Conservation (phyloP, 2,888 invertebrate species). For the Drosophila aldrichi region DNA sequence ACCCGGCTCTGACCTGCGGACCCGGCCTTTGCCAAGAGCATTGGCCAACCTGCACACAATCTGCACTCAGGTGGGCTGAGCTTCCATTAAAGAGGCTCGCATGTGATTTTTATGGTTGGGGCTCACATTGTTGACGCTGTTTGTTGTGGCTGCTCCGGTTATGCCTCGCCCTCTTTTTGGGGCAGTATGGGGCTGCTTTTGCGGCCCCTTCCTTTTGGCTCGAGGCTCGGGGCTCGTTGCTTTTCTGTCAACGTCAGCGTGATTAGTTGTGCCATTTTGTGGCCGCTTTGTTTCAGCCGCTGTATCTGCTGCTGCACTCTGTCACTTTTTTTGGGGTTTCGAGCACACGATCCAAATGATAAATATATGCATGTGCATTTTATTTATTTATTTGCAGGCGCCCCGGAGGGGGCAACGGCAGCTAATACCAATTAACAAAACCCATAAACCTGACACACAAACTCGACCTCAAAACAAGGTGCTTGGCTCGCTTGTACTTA, state of each 20-base stretch:
- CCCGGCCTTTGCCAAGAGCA: background rate
- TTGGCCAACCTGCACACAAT: constrained; percentile 15
- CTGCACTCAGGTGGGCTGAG: constrained; percentile 22
- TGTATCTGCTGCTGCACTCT: constrained; percentile 35
- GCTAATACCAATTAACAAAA: constrained; percentile 70
- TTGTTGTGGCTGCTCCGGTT: constrained; percentile 45
- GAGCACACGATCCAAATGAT: constrained; percentile 18
- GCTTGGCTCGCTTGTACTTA: constrained; percentile 66
- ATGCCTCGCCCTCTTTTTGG: constrained; percentile 8
- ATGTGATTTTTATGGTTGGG: constrained; percentile 49
- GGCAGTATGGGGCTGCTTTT: background rate
- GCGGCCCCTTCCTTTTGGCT: background rate
- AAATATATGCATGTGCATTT: constrained; percentile 12
- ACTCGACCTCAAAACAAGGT: constrained; percentile 69
- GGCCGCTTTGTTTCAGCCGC: constrained; percentile 34
- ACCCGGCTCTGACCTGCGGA: background rate
- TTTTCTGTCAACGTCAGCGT: constrained; percentile 73
- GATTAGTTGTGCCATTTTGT: constrained; percentile 68
- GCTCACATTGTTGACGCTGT: constrained; percentile 43
- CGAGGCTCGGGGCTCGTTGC: constrained; percentile 32
- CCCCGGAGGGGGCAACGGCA: constrained; percentile 16
- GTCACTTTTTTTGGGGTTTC: constrained; percentile 34
- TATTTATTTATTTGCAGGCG: constrained; percentile 10
- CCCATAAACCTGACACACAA: constrained; percentile 42
- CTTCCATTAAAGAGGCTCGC: constrained; percentile 55